Evolutionary conservation across 2,797 vertebrate genomes (phyloP).

Genomic region (Acomys russatus): DNA sequence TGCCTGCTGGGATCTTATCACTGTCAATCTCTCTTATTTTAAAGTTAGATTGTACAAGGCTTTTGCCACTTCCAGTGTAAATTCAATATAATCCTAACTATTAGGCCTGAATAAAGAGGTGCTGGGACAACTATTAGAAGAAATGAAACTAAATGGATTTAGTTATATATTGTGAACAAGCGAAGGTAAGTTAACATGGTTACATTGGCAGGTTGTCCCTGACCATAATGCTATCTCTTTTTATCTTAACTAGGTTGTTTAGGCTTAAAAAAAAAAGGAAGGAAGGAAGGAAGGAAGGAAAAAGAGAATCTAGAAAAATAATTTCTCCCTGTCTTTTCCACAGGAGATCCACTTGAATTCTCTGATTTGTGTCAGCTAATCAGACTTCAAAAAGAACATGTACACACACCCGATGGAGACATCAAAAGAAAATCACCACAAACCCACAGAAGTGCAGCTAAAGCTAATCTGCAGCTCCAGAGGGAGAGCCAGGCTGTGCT

Average conservation of each 20-base stretch:
- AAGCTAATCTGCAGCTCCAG: constrained; percentile 47
- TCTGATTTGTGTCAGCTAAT: constrained; percentile 38
- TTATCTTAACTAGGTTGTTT: constrained; percentile 55
- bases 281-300: no score
- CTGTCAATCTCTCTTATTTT: neutral
- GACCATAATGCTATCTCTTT: constrained; percentile 11
- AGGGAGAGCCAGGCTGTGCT: neutral
- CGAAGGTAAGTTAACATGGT: constrained; percentile 8
- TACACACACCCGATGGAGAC: constrained; percentile 41
- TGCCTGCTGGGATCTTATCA: neutral
- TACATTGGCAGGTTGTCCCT: constrained; percentile 19
- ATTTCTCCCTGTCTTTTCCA: constrained; percentile 39
- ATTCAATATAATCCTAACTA: neutral
- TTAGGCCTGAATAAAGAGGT: constrained; percentile 34
- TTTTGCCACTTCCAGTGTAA: constrained; percentile 39
- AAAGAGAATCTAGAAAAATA: constrained; percentile 4
- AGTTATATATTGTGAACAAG: constrained; percentile 12
- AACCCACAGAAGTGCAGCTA: constrained; percentile 42
- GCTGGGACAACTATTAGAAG: constrained; percentile 22
- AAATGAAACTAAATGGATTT: constrained; percentile 18
- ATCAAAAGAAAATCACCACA: constrained; percentile 55
- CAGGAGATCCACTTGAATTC: constrained; percentile 30
- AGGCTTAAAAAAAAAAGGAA: neutral
- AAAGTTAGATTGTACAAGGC: neutral
- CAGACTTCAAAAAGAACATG: constrained; percentile 66